Evolutionary conservation across 2,113 vertebrate species (phyloP), one percentile per base, ranked within the genome.

Genomic region (Manacus vitellinus): DNA sequence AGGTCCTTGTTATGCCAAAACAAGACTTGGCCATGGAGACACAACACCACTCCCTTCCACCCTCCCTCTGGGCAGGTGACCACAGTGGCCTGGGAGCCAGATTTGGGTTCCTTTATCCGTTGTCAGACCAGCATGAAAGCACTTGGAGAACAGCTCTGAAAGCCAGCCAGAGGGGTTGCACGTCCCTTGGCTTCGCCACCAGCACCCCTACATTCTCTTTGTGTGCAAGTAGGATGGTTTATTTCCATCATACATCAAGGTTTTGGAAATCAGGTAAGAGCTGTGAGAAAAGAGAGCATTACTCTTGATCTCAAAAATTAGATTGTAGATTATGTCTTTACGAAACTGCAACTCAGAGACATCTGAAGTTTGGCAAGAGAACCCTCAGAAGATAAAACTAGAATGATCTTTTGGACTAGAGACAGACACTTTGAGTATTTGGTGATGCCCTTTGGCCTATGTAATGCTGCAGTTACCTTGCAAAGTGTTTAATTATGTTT

Each of bases 241-340:
- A 79, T 89, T 95, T 75, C 81, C 90, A 92, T 61, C 10, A 10
- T 1, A 79, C 71, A 88, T 88, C 78, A 94, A 90, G 67, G 74
- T 85, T 75, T 85, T 75, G 92, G 77, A 72, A 92, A 85, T 74
- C 58, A 76, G 31, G 54, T 3, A 7, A 51, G 81, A 25, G 27
- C n/a, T 71, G n/a, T 77, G 65, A 90, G 83, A 93, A 90, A 66
- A 90, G 63, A n/a, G 16, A 63, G 58, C 51, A 5, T 80, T 59
- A 10, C 59, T 92, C 93, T 95, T 94, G 88, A 96, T 95, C 86
- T 95, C 66, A 46, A 66, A 58, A 86, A 75, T 71, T 15, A 87
- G 55, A 33, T 43, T 74, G 67, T 27, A 74, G 63, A 47, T 37
- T 88, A 17, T 12, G 59, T 58, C 67, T 83, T 80, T 16, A 67